A percentile compares a stretch with the other conserved stretches of the same genome.
Evolutionary conservation across 2,797 vertebrate genomes (phyloP).

Genomic region (Anomalospiza imberbis): DNA sequence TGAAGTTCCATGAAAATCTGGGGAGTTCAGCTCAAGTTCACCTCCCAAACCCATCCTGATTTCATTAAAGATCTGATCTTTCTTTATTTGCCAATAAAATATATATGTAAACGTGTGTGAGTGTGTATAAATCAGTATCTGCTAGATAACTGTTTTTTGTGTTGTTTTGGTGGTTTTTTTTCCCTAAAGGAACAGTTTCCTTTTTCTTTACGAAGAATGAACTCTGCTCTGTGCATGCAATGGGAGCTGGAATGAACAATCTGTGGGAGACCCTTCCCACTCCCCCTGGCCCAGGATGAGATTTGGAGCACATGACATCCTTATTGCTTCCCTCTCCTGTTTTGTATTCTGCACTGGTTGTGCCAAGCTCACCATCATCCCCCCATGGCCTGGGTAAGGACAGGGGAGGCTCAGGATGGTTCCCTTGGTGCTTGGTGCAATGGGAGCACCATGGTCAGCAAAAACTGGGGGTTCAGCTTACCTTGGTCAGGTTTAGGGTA

Average conservation of each 20-base stretch:
- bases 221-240: neutral
- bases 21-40: slow-evolving; percentile 77
- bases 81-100: slow-evolving; percentile 76
- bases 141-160: slow-evolving; percentile 24
- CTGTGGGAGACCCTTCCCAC: neutral
- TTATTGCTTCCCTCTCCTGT: neutral
- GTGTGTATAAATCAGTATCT: slow-evolving; percentile 65
- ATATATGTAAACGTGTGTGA: neutral
- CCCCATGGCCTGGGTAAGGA: neutral
- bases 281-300: neutral
- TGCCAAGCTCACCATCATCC: neutral
- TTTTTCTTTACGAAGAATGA: neutral
- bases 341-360: neutral
- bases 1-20: slow-evolving; percentile 75
- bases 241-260: neutral
- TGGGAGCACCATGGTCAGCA: fast-evolving
- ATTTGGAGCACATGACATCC: neutral
- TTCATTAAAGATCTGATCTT: slow-evolving; percentile 77
- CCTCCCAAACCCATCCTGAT: slow-evolving; percentile 74
- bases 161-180: neutral
- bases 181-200: neutral
- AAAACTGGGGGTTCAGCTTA: neutral
- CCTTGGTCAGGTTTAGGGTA: neutral
- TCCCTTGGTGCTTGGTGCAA: neutral
- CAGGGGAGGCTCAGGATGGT: neutral